Percentiles rank a stretch among this genome's conserved stretches.
phyloP scores from a whole-genome alignment of 2,888 invertebrate species.

The Nomada lathburiana region DNA sequence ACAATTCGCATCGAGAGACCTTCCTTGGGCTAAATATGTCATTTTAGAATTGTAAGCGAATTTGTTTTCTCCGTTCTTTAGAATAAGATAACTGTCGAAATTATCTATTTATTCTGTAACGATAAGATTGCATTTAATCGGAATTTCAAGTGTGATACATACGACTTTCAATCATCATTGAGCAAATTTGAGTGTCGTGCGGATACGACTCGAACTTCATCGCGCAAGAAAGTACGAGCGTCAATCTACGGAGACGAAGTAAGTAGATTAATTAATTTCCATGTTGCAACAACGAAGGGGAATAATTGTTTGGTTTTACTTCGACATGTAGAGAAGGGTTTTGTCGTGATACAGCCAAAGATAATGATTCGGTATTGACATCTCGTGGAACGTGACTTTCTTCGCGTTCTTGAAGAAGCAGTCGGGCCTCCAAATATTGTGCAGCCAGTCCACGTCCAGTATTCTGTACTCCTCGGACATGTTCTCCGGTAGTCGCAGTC shows the following conservation, averaged over 20 bases:
- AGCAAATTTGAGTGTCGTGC: conserved; percentile 96
- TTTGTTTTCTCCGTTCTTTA: too few relatives aligned
- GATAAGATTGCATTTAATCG: background rate
- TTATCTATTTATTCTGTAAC: background rate
- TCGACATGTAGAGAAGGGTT: conserved; percentile 96
- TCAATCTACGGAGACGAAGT: conserved; percentile 88
- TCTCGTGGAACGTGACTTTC: conserved; percentile 96
- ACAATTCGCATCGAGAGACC: background rate
- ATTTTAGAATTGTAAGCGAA: too few relatives aligned
- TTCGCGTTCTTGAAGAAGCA: conserved; percentile 98
- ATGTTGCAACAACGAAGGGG: background rate
- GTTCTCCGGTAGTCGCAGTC: conserved; percentile 95
- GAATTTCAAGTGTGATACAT: conserved; percentile 84
- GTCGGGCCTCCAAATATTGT: conserved; percentile 96
- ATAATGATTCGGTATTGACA: conserved; percentile 97
- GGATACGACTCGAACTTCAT: conserved; percentile 98
- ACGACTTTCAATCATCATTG: conserved; percentile 98
- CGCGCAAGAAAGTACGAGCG: conserved; percentile 95
- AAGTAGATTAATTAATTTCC: background rate
- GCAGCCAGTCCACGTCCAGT: conserved; percentile 95
- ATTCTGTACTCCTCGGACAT: conserved; percentile 97
- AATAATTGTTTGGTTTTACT: conserved; percentile 85
- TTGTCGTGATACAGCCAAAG: conserved; percentile 96
- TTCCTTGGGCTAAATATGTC: too few relatives aligned
- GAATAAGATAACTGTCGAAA: too few relatives aligned